These are phyloP conservation scores for Euclidia mi DNA, from an alignment of 2,888 invertebrate genomes.

Conservation along the genomic window DNA sequence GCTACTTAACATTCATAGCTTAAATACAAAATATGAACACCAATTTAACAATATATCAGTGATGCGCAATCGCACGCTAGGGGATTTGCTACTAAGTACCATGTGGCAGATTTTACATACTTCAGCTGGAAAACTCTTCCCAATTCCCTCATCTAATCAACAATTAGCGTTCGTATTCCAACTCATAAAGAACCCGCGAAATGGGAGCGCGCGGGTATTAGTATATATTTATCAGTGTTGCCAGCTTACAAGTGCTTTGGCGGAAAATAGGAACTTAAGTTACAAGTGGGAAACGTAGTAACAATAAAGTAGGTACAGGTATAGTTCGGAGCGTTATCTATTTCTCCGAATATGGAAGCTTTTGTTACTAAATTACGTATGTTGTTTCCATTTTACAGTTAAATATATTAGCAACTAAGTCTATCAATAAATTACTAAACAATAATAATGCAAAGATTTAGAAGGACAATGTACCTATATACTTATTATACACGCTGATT, in stretches of 20 bases:
- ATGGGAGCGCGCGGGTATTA: constrained; percentile 43
- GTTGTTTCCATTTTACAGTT: no score
- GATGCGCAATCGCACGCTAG: constrained; percentile 33
- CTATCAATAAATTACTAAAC: no score
- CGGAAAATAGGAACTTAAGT: constrained; percentile 19
- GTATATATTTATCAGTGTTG: constrained; percentile 58
- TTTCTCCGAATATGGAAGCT: no score
- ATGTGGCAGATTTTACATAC: constrained; percentile 47
- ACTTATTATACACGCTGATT: no score
- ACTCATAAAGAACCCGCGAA: constrained; percentile 53
- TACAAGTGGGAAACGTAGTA: background rate
- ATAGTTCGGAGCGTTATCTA: no score
- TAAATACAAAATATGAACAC: background rate
- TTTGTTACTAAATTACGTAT: no score
- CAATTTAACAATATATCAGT: constrained; percentile 31
- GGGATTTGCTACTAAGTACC: constrained; percentile 36
- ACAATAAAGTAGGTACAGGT: no score
- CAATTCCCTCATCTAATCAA: constrained; percentile 61
- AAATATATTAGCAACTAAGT: no score
- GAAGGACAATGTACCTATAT: no score
- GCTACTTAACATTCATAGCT: background rate
- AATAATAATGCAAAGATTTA: no score
- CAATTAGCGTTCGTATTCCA: constrained; percentile 58
- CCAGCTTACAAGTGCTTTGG: constrained; percentile 24
- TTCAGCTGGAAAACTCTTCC: constrained; percentile 49